Conservation (phyloP, 2,113 vertebrate species). For the Glaucidium brasilianum region DNA sequence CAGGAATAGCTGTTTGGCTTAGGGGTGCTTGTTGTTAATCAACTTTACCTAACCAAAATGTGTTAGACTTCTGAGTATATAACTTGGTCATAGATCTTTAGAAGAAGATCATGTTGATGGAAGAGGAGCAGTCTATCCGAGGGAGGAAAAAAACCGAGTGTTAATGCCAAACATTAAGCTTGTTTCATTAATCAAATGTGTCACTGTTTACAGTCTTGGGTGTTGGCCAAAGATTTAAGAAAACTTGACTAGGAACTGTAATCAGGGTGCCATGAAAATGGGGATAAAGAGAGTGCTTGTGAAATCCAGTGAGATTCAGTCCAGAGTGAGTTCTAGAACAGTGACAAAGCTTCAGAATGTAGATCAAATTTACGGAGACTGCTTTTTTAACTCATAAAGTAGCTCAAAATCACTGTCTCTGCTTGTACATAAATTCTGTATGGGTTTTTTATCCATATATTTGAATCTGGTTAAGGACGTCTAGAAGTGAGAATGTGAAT, state of each 20-base stretch:
- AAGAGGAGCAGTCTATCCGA: background rate
- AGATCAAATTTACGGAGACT: background rate
- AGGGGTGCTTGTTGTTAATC: background rate
- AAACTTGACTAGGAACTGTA: background rate
- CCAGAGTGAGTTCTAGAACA: background rate
- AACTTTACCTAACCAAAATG: background rate
- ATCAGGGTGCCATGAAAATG: background rate
- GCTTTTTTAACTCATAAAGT: background rate
- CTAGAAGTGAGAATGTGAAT: background rate
- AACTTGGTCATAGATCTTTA: background rate
- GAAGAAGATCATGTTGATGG: background rate
- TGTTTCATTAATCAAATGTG: background rate
- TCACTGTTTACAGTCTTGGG: background rate
- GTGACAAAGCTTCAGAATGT: background rate
- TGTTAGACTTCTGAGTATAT: background rate
- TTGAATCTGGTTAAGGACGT: background rate
- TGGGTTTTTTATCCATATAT: background rate
- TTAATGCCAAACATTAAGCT: background rate
- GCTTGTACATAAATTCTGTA: fast-evolving
- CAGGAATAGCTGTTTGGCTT: background rate
- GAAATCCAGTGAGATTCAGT: background rate
- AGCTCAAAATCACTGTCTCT: background rate
- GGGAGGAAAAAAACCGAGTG: background rate
- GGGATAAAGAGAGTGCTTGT: background rate
- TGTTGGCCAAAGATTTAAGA: background rate